Evolutionary conservation across 2,113 vertebrate genomes (phyloP).

Genomic region (Suricata suricatta): DNA sequence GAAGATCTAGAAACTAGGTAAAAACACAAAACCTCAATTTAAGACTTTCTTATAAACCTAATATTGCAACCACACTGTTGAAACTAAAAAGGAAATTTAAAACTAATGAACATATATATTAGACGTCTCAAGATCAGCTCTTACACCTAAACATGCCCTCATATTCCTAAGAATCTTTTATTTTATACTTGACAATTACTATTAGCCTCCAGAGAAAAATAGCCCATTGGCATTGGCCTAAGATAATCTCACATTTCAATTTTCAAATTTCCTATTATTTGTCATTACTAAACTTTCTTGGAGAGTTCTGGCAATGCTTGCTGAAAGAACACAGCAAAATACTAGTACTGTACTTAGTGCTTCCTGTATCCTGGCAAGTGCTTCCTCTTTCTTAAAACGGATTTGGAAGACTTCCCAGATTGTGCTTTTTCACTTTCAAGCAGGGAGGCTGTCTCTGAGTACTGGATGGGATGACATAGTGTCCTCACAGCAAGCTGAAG

Average conservation of each 20-base stretch:
- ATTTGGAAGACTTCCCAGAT: background rate
- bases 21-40: background rate
- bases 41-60: background rate
- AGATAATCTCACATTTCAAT: conserved; percentile 32
- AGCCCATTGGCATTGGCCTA: background rate
- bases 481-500: background rate
- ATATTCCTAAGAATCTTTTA: background rate
- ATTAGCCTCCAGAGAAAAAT: background rate
- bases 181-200: background rate
- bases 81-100: conserved; percentile 20
- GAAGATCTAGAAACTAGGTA: background rate
- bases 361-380: background rate
- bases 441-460: background rate
- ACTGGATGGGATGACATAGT: background rate
- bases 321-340: background rate
- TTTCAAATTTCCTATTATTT: conserved; percentile 5
- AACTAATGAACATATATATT: background rate
- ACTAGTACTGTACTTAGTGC: background rate
- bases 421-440: background rate
- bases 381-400: background rate
- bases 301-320: background rate
- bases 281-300: conserved; percentile 13
- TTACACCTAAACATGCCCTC: background rate
- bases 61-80: background rate
- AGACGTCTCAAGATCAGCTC: background rate